Base-by-base conservation (phyloP, 2,797 vertebrate species). In the Ispidina picta region DNA sequence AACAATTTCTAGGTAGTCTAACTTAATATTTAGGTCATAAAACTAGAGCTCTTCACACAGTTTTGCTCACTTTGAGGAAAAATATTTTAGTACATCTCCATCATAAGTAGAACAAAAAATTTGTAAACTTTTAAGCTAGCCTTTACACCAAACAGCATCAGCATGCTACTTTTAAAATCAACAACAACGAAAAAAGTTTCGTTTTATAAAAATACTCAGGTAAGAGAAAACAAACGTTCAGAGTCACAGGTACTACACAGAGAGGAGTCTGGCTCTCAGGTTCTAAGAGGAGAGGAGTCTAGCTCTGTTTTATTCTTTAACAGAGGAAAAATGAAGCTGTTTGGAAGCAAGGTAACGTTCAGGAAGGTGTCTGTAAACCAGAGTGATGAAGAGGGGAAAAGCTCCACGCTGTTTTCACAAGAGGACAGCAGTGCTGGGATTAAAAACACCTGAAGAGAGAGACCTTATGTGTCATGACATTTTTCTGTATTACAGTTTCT, bases 371-470 rank as follows among this genome's bases (percentile, higher is more conserved):
- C 49, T 60, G 26, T 92, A 96, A 90, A 52, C 29, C 65, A 58
- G 59, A 58, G 65, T 78, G 90, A 90, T 59, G 15, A 78, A 93
- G 31, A 46, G 33, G 43, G 69, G 39, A 80, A 90, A 86, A 93
- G 70, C 48, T 29, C 62, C 46, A 78, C 12, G 9, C 35, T 82
- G 41, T 41, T 79, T 86, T 88, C 89, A 63, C 46, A 88, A 87
- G 59, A 75, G 23, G 33, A 82, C 95, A 84, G 51, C 54, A 82
- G 39, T 1, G 16, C 49, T 66, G 60, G 26, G 83, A 95, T 92
- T 92, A 70, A 93, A 95, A 95, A 94, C 87, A 94, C 52, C 88
- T 86, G 68, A 91, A 92, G 51, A 66, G 69, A 84, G 51, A 66
- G 69, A 84, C 52, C 62, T 70, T 91, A n/a, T 5, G 29, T 79